A percentile compares a stretch with the other conserved stretches of the same genome.
Conservation (phyloP, 2,113 vertebrate genomes). For the Pseudorasbora parva region DNA sequence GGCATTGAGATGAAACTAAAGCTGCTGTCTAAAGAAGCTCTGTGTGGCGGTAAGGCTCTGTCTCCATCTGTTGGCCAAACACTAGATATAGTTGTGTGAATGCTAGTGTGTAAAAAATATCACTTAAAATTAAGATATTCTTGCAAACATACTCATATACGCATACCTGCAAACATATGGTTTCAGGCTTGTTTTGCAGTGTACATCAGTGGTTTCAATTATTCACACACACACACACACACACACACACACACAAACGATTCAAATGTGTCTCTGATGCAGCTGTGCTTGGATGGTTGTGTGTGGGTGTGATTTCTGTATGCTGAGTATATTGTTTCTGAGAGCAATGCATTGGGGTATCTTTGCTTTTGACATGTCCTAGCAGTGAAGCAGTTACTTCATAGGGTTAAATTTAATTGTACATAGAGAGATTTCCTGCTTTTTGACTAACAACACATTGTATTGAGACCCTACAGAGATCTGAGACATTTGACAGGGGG, state of each 20-base stretch:
- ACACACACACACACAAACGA: neutral
- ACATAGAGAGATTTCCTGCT: neutral
- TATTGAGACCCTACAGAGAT: conserved; percentile 6
- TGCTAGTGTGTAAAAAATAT: neutral
- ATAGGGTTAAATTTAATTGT: neutral
- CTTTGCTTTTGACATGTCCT: neutral
- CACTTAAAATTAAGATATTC: neutral
- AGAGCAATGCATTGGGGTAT: neutral
- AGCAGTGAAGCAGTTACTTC: neutral
- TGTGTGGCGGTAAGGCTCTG: conserved; percentile 15
- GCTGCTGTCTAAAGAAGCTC: conserved; percentile 8
- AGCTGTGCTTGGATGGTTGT: neutral
- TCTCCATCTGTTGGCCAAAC: conserved; percentile 40
- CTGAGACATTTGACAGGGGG: neutral
- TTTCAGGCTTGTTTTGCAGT: conserved; percentile 12
- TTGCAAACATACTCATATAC: neutral
- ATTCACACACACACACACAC: neutral
- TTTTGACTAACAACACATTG: neutral
- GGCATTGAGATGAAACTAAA: conserved; percentile 22
- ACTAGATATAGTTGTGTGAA: neutral
- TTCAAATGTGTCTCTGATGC: conserved; percentile 12
- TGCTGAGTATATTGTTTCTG: neutral
- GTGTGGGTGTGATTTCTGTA: neutral
- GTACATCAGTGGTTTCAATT: neutral
- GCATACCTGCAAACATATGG: neutral